These are phyloP conservation scores for Meloe dianella DNA, from an alignment of 2,888 invertebrate genomes.

Conservation along the genomic window DNA sequence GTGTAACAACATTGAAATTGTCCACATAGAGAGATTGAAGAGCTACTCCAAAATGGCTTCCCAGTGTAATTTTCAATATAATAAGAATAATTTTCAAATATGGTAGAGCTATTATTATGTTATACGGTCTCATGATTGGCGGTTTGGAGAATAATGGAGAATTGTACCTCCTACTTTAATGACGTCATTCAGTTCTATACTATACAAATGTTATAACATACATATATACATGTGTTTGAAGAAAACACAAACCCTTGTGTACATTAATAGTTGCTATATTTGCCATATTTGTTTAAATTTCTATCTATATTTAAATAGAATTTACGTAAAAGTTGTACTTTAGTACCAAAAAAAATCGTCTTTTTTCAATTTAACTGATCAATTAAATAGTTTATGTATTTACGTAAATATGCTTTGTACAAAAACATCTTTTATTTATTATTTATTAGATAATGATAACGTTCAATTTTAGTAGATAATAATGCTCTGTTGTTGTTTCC, in stretches of 20 bases:
- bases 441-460: neutral
- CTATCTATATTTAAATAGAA: too few relatives aligned
- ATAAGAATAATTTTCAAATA: constrained; percentile 60
- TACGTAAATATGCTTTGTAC: neutral
- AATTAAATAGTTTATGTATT: neutral
- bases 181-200: constrained; percentile 27
- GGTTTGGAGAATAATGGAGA: constrained; percentile 42
- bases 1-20: neutral
- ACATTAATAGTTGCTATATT: neutral
- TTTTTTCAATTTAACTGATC: neutral
- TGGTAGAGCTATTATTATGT: constrained; percentile 54
- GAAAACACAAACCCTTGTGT: neutral
- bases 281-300: neutral
- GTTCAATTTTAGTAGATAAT: neutral
- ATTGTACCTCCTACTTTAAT: constrained; percentile 43
- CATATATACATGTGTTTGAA: neutral
- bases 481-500: neutral
- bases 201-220: neutral
- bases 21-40: neutral
- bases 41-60: constrained; percentile 49
- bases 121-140: constrained; percentile 45
- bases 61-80: constrained; percentile 54
- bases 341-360: neutral
- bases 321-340: neutral
- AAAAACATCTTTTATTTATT: neutral